Conservation (phyloP, 1,140 invertebrate genomes). For the Kradibia gibbosae region DNA sequence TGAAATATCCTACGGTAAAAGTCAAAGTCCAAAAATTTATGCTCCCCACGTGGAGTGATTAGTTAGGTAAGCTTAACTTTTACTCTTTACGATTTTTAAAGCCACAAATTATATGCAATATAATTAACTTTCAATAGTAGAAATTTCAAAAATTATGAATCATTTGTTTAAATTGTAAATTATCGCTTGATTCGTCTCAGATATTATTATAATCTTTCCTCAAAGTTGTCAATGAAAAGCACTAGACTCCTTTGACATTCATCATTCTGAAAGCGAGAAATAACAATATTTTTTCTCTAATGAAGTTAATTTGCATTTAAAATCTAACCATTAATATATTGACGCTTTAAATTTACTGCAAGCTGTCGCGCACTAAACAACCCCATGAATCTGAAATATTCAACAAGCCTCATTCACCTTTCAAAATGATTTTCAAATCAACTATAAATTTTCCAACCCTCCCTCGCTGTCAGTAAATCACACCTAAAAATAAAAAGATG, state of each 20-base stretch:
- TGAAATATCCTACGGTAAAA: background rate
- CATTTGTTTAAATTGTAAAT: background rate
- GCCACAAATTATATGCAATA: background rate
- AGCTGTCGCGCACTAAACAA: conserved; percentile 5
- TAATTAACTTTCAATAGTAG: background rate
- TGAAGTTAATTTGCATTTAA: conserved; percentile 13
- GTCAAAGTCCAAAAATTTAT: conserved; percentile 17
- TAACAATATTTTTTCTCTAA: conserved; percentile 20
- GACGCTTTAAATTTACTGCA: conserved; percentile 21
- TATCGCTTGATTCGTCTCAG: background rate
- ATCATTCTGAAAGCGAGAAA: conserved; percentile 14
- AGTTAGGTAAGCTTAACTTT: conserved; percentile 1
- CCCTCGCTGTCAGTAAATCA: conserved; percentile 43
- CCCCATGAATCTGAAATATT: conserved; percentile 30
- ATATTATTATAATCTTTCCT: background rate
- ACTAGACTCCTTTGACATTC: background rate
- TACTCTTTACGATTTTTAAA: background rate
- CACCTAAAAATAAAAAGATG: background rate
- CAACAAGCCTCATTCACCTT: background rate
- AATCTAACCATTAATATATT: conserved; percentile 27
- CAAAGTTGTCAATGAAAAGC: no score
- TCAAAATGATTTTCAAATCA: conserved; percentile 36
- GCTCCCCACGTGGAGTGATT: background rate
- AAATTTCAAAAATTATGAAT: background rate
- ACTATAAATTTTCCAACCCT: conserved; percentile 39